Evolutionary conservation across 1,140 invertebrate genomes (phyloP), one percentile per base, ranked within the genome.

Genomic region (Amphibalanus amphitrite): DNA sequence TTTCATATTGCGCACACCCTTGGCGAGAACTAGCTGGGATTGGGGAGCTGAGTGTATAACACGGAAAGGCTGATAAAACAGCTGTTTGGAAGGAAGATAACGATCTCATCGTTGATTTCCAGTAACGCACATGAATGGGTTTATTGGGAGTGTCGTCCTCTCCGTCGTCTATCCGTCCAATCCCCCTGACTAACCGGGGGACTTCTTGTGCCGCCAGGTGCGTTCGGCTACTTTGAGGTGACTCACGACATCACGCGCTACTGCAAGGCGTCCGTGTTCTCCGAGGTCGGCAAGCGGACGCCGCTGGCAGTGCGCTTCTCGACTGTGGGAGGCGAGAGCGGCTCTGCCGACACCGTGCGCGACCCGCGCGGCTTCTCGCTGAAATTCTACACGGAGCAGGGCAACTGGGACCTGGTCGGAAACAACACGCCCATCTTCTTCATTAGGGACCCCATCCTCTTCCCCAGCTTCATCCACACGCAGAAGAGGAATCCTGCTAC

Each of bases 391-490:
- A 95, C 95, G 8, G 93, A 97, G 73, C 92, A 97, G 77, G 95
- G 95, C 65, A 90, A 93, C 78, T 97, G 93, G 93, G 95, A 98
- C 84, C 80, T 97, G 71, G 93, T 95, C 64, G 93, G 94, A 25
- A 97, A 97, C 80, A 97, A 97, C 78, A 97, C 93, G 0, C 95
- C 95, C 0, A 91, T 98, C 72, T 97, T 98, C 83, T 97, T 97
- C 79, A 77, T 77, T 64, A 38, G 93, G 59, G 95, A 98, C 81
- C 90, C 94, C 0, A 85, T 95, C 28, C 82, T 95, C 25, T 97
- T 97, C 82, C 90, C 91, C 10, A 90, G 88, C 76, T 94, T 95
- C 75, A 92, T 95, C 75, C 92, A 94, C 77, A 92, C 91, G 0
- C 94, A 97, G 80, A 97, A 97, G 80, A 85, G 94, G 75, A 97